Evolutionary conservation across 2,797 vertebrate genomes (phyloP).

Genomic region (Coracias cyanogaster): DNA sequence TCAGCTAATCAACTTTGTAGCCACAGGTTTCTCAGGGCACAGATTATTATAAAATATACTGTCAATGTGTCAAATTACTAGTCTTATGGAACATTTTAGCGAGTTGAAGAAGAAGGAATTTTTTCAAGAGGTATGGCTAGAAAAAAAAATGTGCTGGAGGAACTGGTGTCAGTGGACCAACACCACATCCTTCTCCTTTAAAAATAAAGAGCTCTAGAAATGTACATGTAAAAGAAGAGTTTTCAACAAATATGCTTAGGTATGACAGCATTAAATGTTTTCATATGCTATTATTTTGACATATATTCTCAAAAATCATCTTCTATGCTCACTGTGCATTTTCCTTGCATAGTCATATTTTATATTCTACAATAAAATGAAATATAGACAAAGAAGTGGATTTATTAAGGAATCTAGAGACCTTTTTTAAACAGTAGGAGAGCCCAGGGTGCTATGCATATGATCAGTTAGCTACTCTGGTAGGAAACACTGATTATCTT

Average conservation of each 20-base stretch:
- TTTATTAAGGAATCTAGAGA: constrained; percentile 26
- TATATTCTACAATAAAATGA: constrained; percentile 5
- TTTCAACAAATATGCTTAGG: not conserved
- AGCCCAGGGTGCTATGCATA: not conserved
- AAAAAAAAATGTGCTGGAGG: not conserved
- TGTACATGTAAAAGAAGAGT: not conserved
- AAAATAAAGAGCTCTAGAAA: not conserved
- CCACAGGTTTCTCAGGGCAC: not conserved
- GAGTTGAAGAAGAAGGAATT: not conserved
- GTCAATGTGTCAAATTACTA: not conserved
- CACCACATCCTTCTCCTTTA: not conserved
- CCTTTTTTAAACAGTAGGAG: constrained; percentile 55
- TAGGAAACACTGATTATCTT: constrained; percentile 42
- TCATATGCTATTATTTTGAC: not conserved
- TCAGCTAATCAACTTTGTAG: not conserved
- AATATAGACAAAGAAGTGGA: not conserved
- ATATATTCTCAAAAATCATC: not conserved
- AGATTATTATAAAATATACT: not conserved
- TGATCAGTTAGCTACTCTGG: constrained; percentile 46
- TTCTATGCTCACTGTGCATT: constrained; percentile 3
- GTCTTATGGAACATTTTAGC: not conserved
- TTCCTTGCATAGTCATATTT: not conserved
- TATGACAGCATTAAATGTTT: not conserved
- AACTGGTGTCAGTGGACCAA: not conserved
- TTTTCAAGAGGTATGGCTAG: not conserved